A percentile compares a stretch with the other conserved stretches of the same genome.
Conservation (phyloP, 2,113 vertebrate genomes). For the Chloropsis cyanopogon region DNA sequence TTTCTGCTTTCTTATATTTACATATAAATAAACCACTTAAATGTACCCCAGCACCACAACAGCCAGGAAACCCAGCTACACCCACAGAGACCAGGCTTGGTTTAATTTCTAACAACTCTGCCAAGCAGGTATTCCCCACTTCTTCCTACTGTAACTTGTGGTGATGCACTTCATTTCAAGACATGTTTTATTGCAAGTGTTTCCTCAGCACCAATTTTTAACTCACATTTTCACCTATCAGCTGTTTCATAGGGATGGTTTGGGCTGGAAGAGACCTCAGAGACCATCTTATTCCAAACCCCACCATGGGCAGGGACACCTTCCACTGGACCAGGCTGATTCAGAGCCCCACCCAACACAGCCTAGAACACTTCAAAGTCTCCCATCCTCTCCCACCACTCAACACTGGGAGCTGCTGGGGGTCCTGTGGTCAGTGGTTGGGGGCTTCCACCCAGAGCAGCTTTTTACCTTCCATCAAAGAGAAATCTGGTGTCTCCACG, state of each 20-base stretch:
- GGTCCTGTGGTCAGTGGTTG: neutral
- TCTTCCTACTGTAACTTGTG: neutral
- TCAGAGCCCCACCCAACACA: neutral
- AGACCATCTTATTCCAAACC: neutral
- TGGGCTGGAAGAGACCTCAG: neutral
- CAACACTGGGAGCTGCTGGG: too few species aligned
- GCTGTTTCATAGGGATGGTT: neutral
- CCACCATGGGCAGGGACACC: neutral
- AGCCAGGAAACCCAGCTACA: neutral
- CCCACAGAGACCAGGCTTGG: neutral
- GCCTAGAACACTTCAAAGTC: neutral
- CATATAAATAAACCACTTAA: neutral
- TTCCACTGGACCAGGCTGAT: neutral
- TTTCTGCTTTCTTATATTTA: neutral
- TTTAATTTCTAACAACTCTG: neutral
- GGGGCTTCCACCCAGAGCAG: neutral
- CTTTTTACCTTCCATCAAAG: neutral
- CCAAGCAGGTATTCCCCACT: neutral
- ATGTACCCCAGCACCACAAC: neutral
- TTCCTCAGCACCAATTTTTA: neutral
- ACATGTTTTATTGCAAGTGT: accelerated
- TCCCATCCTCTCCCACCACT: neutral
- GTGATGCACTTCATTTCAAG: neutral
- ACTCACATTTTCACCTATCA: neutral
- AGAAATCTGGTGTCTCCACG: neutral